phyloP scores from a whole-genome alignment of 1,140 invertebrate species.

The Tetranychus urticae region DNA sequence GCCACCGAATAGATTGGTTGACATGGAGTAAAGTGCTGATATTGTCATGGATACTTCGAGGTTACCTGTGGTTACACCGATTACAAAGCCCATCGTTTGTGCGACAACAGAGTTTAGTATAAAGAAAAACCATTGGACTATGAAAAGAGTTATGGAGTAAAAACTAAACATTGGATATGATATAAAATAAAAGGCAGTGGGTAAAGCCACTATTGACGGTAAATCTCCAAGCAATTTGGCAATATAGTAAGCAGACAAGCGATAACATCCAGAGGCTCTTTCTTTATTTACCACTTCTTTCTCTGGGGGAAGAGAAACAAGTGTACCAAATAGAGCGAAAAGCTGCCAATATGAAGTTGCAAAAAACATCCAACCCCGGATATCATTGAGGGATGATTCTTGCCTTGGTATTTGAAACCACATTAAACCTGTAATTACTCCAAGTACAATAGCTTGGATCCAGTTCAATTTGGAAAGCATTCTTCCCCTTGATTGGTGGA shows the following conservation, averaged over 20 bases:
- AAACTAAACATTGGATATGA: constrained; percentile 49
- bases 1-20: constrained; percentile 57
- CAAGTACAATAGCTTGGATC: constrained; percentile 48
- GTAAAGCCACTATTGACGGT: constrained; percentile 46
- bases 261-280: constrained; percentile 48
- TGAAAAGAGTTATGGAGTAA: constrained; percentile 31
- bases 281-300: constrained; percentile 61
- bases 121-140: constrained; percentile 42
- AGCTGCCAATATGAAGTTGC: constrained; percentile 67
- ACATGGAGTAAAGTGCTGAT: constrained; percentile 49
- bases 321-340: constrained; percentile 51
- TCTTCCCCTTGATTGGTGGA: constrained; percentile 44
- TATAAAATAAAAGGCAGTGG: constrained; percentile 50
- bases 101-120: constrained; percentile 21
- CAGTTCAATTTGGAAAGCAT: constrained; percentile 59
- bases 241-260: constrained; percentile 57
- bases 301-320: constrained; percentile 54
- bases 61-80: constrained; percentile 53
- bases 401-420: constrained; percentile 51
- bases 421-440: constrained; percentile 43
- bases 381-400: constrained; percentile 48
- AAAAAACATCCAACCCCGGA: constrained; percentile 41
- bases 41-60: constrained; percentile 54
- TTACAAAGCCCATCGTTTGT: constrained; percentile 56
- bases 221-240: constrained; percentile 64